Evolutionary conservation across 37 sponge, comb jelly and placozoan species (phyloP).

Genomic region (Corticium candelabrum): DNA sequence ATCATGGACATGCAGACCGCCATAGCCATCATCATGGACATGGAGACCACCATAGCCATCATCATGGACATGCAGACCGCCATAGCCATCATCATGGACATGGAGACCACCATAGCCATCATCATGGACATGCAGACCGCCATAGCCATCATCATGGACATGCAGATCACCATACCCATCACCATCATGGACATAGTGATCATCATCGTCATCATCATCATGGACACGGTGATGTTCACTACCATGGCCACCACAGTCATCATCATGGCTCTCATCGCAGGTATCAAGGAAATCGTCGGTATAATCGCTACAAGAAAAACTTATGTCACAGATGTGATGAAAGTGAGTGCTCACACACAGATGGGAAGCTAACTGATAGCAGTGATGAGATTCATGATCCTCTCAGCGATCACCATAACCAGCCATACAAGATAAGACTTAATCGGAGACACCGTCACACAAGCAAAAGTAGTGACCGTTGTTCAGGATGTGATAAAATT

Average conservation of each 20-base stretch:
- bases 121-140: neutral
- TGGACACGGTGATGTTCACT: neutral
- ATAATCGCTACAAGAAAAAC: neutral
- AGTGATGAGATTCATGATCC: neutral
- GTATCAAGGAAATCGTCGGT: neutral
- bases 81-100: too few species aligned
- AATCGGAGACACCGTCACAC: too few species aligned
- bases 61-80: neutral
- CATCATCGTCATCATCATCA: conserved; percentile 1
- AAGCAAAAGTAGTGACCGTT: too few species aligned
- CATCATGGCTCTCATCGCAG: neutral
- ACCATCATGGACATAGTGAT: neutral
- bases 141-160: neutral
- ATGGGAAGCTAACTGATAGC: neutral
- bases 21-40: neutral
- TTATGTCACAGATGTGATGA: too few species aligned
- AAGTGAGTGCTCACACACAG: neutral
- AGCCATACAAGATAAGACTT: too few species aligned
- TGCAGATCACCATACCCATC: neutral
- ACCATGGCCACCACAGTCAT: neutral
- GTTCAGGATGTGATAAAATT: too few species aligned
- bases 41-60: neutral
- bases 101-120: too few species aligned
- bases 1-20: neutral
- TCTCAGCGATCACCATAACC: neutral